Evolutionary conservation across 2,888 invertebrate species (phyloP), one percentile per base, ranked within the genome.

Genomic region (Hypomecis punctinalis): DNA sequence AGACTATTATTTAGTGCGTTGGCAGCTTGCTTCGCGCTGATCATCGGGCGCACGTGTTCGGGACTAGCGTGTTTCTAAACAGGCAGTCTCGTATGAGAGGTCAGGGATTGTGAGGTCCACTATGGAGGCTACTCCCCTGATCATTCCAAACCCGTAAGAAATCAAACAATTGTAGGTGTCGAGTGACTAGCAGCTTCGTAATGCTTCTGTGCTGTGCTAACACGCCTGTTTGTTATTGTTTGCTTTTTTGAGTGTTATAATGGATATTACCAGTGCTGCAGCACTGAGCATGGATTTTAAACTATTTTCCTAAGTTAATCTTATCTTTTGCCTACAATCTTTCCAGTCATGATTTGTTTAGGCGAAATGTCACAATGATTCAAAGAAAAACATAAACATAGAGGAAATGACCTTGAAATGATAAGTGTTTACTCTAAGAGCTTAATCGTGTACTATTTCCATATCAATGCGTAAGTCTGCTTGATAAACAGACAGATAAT

Each of bases 1-100:
- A 92, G 92, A 91, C 82, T 77, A 83, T 83, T 81, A 86, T 86
- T 83, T 86, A 88, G 88, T 89, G 82, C 85, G 83, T 90, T 88
- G 90, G 87, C 88, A 86, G 82, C 81, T 79, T 76, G 82, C 80
- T 86, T 85, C 74, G 76, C 80, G 79, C 77, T 85, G 82, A 81
- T 82, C 78, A 76, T 77, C 74, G 78, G 81, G 76, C 79, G 81
- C 91, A 91, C 91, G 91, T 91, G 91, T 77, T 84, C 69, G 68
- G 71, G 76, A 73, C 72, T 71, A 75, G 70, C 73, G 79, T 80
- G 81, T 75, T 75, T 72, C 70, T 68, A 74, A 72, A 71, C 76
- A 77, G 75, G 70, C 70, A 56, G 71, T 68, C 70, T 76, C 76
- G 72, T 71, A 76, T 83, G 76, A 76, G 78, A 74, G 61, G 66